A percentile compares a stretch with the other conserved stretches of the same genome.
Evolutionary conservation across 2,113 vertebrate genomes (phyloP).

Genomic region (Hyaena hyaena): DNA sequence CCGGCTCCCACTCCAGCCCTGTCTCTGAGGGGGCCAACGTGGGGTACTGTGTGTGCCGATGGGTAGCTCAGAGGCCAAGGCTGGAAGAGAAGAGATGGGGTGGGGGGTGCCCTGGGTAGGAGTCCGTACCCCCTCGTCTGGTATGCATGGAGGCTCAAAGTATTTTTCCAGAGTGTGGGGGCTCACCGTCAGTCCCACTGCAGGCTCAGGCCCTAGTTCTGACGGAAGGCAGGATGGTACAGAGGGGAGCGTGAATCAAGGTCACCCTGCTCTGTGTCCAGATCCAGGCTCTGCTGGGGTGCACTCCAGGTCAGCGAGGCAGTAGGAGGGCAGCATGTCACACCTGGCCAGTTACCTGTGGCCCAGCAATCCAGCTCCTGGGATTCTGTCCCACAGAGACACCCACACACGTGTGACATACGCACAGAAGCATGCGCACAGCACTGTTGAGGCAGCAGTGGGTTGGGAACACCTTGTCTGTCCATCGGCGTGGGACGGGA

Average conservation of each 20-base stretch:
- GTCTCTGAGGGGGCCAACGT: not conserved
- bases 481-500: fast-evolving
- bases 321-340: fast-evolving
- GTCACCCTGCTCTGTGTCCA: no score
- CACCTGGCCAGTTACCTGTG: not conserved
- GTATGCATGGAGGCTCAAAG: not conserved
- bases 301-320: fast-evolving
- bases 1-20: not conserved
- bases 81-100: not conserved
- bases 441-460: not conserved
- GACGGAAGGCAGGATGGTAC: not conserved
- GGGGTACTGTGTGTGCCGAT: no score
- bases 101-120: not conserved
- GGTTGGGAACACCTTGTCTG: not conserved
- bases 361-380: not conserved
- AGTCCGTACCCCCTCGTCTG: not conserved
- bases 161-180: not conserved
- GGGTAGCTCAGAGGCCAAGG: not conserved
- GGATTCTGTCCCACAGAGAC: not conserved
- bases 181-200: no score
- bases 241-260: not conserved
- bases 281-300: not conserved
- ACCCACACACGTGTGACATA: not conserved
- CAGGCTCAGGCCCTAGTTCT: not conserved
- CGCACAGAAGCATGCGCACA: not conserved